Base-by-base conservation (phyloP, 2,888 invertebrate genomes). In the Nemoura dubitans region DNA sequence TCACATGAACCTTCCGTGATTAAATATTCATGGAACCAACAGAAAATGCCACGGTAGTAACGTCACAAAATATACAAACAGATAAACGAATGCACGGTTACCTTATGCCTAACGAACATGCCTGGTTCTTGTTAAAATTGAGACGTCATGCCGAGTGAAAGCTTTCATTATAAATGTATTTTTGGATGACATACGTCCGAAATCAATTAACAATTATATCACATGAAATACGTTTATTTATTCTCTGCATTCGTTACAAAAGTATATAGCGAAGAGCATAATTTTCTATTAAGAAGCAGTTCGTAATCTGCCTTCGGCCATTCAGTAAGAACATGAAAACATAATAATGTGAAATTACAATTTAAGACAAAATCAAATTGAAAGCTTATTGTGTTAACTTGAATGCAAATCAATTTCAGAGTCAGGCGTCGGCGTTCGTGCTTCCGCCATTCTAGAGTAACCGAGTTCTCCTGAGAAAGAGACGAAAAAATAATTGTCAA, bases 401-500 rank as follows among this genome's bases (percentile, higher is more conserved):
- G 26, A 28, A 78, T 78, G 78, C 78, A 78, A 78, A 78, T 78
- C 78, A 78, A 78, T 78, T 59, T 59, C 21, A 59, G 59, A 59
- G 14, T 14, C 14, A 59, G 59, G 59, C 59, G 59, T 59, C 21
- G 59, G 14, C 59, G 21, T 59, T 59, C 14, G 16, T 59, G 59
- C 59, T 78, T 10, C 28, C 10, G 25, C 28, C 28, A 78, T 25
- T 10, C 78, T 42, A n/a, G 25, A 43, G 83, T 82, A 82, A 82
- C 36, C 36, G 30, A 83, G 42, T 83, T 83, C 26, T 42, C 43
- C 26, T n/a, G 59, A 59, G 59, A 59, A 36, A 21, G 42, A 36
- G 36, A 42, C 42, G 25, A 83, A 36, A 83, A 83, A 83, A 82
- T 82, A 83, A 83, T 83, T 42, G n/a, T 43, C 83, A 83, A 83